A percentile compares a stretch with the other conserved stretches of the same genome.
Evolutionary conservation across 2,113 vertebrate genomes (phyloP).

Genomic region (Gymnobelideus leadbeateri): DNA sequence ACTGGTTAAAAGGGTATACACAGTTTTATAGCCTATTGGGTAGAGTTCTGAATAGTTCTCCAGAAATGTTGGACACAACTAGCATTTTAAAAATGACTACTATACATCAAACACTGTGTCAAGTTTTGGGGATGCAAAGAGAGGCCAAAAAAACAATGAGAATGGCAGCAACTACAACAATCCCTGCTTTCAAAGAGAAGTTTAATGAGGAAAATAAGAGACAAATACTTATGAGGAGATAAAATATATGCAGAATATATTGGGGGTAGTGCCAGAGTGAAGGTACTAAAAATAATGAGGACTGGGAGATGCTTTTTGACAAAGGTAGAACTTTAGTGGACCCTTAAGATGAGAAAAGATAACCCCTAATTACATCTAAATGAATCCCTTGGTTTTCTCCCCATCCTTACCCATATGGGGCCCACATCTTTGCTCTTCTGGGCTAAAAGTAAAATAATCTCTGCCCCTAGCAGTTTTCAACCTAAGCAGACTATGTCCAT

Average conservation of each 20-base stretch:
- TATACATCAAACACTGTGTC: background rate
- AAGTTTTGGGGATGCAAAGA: background rate
- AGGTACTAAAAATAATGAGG: background rate
- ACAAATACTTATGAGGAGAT: background rate
- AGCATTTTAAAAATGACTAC: background rate
- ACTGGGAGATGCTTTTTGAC: background rate
- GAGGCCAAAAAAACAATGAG: background rate
- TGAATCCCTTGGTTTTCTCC: background rate
- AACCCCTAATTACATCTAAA: background rate
- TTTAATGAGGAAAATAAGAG: background rate
- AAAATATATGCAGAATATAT: background rate
- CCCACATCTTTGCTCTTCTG: background rate
- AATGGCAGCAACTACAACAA: background rate
- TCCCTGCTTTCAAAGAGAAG: background rate
- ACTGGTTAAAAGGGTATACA: background rate
- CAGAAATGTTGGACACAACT: background rate
- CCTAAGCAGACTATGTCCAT: accelerated
- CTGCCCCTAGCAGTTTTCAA: background rate
- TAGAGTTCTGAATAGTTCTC: background rate
- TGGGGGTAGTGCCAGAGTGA: background rate
- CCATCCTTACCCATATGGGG: background rate
- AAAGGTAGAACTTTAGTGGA: background rate
- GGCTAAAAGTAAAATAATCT: background rate
- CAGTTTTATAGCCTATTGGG: background rate
- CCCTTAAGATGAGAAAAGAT: background rate